Conservation (phyloP, 1,140 invertebrate genomes). For the Temnothorax longispinosus region DNA sequence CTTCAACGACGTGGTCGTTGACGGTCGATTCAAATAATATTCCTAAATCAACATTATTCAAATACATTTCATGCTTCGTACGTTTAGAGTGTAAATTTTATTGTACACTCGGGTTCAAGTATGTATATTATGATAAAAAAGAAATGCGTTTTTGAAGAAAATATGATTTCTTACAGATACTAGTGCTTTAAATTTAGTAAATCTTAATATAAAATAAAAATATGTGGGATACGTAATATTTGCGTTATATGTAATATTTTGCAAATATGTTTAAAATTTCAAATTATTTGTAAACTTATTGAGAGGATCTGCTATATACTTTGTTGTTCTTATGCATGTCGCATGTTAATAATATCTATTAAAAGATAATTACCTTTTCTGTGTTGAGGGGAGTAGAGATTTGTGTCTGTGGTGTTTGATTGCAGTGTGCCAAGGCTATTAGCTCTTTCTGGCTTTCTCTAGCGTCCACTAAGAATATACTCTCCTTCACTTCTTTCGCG, state of each 20-base stretch:
- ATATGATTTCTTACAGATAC: neutral
- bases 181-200: neutral
- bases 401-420: conserved; percentile 73
- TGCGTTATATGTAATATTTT: neutral
- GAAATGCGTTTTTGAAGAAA: neutral
- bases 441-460: conserved; percentile 90
- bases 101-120: neutral
- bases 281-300: neutral
- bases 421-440: conserved; percentile 85
- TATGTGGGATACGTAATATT: neutral
- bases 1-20: conserved; percentile 82
- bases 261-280: neutral
- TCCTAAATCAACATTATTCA: conserved; percentile 72
- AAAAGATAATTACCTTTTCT: conserved; percentile 64
- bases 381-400: conserved; percentile 67
- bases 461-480: conserved; percentile 92
- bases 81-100: neutral
- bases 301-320: neutral
- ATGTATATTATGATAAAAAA: neutral
- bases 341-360: neutral
- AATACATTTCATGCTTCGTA: conserved; percentile 1
- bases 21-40: conserved; percentile 79
- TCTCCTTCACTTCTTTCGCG: conserved; percentile 93
- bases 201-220: neutral
- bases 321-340: neutral